These are phyloP conservation scores for Latrodectus hesperus DNA, from an alignment of 2,888 invertebrate species.

Conservation along the genomic window DNA sequence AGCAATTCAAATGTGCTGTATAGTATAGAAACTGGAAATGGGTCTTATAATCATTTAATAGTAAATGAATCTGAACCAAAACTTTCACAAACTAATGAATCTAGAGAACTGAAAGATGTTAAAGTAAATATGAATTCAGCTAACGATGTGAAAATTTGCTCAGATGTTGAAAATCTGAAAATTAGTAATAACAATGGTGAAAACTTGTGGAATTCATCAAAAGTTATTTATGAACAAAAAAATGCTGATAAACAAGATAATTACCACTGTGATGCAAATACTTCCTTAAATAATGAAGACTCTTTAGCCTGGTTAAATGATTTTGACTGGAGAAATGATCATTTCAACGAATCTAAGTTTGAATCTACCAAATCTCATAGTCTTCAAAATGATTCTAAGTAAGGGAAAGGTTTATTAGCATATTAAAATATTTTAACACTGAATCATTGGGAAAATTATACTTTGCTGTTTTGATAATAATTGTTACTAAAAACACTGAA, in stretches of 20 bases:
- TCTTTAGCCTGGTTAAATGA: slow-evolving; percentile 43
- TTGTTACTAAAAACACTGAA: no score
- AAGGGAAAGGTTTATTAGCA: not conserved
- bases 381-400: not conserved
- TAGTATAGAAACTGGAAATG: no score
- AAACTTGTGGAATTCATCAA: not conserved
- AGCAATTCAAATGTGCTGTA: no score
- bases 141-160: slow-evolving; percentile 15
- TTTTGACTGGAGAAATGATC: slow-evolving; percentile 37
- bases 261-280: not conserved
- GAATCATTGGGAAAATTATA: no score
- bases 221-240: no score
- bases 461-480: no score
- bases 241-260: not conserved
- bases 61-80: not conserved
- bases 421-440: no score
- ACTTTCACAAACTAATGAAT: not conserved
- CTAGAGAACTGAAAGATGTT: not conserved
- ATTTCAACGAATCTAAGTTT: not conserved
- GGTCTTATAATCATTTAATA: no score
- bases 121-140: not conserved
- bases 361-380: not conserved
- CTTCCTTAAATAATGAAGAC: slow-evolving; percentile 2
- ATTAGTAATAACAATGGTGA: not conserved
- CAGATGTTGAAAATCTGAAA: slow-evolving; percentile 28